Evolutionary conservation across 1,140 invertebrate species (phyloP).

Genomic region (Cydia amplana): DNA sequence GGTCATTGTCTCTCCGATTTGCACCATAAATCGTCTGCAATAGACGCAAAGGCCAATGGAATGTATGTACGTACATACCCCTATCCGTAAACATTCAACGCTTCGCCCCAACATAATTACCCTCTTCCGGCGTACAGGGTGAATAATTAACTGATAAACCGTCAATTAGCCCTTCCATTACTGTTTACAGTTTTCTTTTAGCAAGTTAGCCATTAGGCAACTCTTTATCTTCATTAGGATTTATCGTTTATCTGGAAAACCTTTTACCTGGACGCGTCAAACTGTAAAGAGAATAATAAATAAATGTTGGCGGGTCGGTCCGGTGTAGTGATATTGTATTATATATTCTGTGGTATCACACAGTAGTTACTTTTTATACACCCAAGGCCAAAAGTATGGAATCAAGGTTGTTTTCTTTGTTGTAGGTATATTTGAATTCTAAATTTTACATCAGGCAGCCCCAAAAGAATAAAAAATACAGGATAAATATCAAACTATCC

Average conservation of each 20-base stretch:
- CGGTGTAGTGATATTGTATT: not conserved
- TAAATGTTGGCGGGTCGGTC: constrained; percentile 37
- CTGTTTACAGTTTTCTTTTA: constrained; percentile 49
- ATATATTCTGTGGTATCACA: not conserved
- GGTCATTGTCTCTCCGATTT: no score
- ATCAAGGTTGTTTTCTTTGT: no score
- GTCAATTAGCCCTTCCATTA: constrained; percentile 41
- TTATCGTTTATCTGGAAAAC: constrained; percentile 50
- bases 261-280: constrained; percentile 49
- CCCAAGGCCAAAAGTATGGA: no score
- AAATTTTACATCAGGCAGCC: no score
- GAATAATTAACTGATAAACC: constrained; percentile 35
- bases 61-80: no score
- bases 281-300: constrained; percentile 48
- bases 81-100: not conserved
- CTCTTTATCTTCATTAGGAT: constrained; percentile 54
- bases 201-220: constrained; percentile 42
- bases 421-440: no score
- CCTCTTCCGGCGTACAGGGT: constrained; percentile 25
- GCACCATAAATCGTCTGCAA: no score
- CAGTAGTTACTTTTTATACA: no score
- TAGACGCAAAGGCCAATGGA: no score
- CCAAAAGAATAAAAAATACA: no score
- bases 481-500: no score
- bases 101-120: constrained; percentile 6